These are phyloP conservation scores for Tenualosa thibaudeaui DNA, from an alignment of 2,797 vertebrate species.

Conservation along the genomic window DNA sequence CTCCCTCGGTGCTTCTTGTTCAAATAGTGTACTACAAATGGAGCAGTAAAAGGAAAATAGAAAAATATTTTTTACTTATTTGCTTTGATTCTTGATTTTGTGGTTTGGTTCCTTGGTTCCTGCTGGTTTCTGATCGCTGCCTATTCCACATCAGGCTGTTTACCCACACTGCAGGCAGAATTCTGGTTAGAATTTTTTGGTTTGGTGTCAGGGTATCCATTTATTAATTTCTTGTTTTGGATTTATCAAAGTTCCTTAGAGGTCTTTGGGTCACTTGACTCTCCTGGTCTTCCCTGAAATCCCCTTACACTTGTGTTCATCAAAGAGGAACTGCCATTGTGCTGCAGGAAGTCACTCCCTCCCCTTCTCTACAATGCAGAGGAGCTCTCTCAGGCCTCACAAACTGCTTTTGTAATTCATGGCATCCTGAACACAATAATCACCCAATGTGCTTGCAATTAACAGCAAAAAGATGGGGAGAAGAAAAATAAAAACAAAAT, in stretches of 20 bases:
- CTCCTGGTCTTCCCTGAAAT: not conserved
- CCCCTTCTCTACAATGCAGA: not conserved
- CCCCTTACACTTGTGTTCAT: slow-evolving; percentile 2
- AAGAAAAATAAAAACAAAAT: not conserved
- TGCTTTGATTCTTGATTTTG: no score
- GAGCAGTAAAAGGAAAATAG: no score
- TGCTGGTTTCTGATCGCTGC: no score
- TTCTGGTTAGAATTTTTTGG: no score
- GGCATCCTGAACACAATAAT: slow-evolving; percentile 14
- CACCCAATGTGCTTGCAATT: not conserved
- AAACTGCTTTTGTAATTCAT: slow-evolving; percentile 4
- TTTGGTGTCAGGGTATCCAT: no score
- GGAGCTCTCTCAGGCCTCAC: not conserved
- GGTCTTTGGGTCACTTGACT: not conserved
- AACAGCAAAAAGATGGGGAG: not conserved
- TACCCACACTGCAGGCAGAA: no score
- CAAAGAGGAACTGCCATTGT: not conserved
- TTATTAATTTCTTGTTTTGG: no score
- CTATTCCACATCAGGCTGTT: no score
- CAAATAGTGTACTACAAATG: not conserved
- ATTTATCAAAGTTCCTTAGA: not conserved
- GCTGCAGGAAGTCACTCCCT: not conserved
- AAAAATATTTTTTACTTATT: no score
- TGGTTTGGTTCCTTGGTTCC: no score
- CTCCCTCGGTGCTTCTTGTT: not conserved